These are phyloP conservation scores for Zosterops pallidus DNA, from an alignment of 2,113 vertebrate genomes.

Conservation along the genomic window DNA sequence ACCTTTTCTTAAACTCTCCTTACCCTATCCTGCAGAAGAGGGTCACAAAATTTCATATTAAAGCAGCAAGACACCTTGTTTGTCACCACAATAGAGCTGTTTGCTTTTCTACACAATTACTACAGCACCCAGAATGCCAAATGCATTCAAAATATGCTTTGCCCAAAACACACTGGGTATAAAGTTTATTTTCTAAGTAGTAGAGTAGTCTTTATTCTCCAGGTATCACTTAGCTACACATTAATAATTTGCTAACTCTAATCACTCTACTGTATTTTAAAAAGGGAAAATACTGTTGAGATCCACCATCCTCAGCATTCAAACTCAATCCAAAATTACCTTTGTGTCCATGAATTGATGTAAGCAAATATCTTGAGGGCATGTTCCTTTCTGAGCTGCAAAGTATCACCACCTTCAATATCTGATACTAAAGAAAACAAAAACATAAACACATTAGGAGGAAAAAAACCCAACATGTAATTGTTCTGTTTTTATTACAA, in stretches of 20 bases:
- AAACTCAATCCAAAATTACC: conserved; percentile 74
- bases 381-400: conserved; percentile 98
- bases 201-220: neutral
- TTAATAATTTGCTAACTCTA: neutral
- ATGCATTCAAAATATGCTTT: neutral
- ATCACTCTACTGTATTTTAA: neutral
- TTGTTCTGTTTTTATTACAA: neutral
- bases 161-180: neutral
- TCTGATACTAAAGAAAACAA: conserved; percentile 88
- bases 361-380: conserved; percentile 97
- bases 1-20: neutral
- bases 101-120: neutral
- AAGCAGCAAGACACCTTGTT: neutral
- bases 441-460: neutral
- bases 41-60: neutral
- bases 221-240: neutral
- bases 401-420: conserved; percentile 91
- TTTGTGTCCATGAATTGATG: conserved; percentile 99
- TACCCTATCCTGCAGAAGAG: neutral
- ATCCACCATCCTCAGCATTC: neutral
- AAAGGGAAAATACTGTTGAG: neutral
- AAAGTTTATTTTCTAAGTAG: neutral
- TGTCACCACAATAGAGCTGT: neutral
- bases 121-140: neutral
- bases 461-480: rapidly evolving